Evolutionary conservation across 1,140 invertebrate genomes (phyloP), one percentile per base, ranked within the genome.

Genomic region (Psilanteris sp.): DNA sequence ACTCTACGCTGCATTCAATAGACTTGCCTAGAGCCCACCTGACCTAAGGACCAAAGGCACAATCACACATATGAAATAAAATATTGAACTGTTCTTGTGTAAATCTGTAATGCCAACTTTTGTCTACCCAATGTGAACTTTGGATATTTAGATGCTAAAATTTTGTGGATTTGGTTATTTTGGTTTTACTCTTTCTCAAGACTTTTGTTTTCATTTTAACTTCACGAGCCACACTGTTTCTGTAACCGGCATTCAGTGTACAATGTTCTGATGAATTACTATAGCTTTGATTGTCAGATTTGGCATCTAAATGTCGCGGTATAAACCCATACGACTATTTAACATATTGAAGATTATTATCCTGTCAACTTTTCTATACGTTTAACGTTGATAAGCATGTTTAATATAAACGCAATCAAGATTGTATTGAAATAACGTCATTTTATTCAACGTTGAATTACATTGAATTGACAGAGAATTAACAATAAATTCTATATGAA

Each of bases 41-140:
- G 79, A 87, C 78, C 78, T 85, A 85, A 84, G 86, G 85, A 88
- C 85, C 86, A 87, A 88, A 87, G 85, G 85, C 86, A 87, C 85
- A 87, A 86, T 83, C 86, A 86, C 78, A 79, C 79, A 79, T 80
- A 83, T 85, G 32, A 82, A 85, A 84, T 83, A 82, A 82, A 83
- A 67, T 81, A 85, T 83, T 85, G 46, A 78, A 77, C 57, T 81
- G 83, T 84, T 84, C 80, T 83, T 79, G 77, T 82, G 76, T 80
- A 83, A 76, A 78, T 59, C 48, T 78, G 72, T 79, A 77, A 76
- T 76, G 61, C 14, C 20, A 57, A 83, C 48, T 79, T 80, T 77
- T n/a, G 20, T 48, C 24, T 48, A 46, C 48, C 48, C 29, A 64
- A 36, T 20, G 18, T 50, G 9, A 26, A 34, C 8, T 32, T 50